Conservation (phyloP, 2,888 invertebrate genomes). For the Leptogaster cylindrica region DNA sequence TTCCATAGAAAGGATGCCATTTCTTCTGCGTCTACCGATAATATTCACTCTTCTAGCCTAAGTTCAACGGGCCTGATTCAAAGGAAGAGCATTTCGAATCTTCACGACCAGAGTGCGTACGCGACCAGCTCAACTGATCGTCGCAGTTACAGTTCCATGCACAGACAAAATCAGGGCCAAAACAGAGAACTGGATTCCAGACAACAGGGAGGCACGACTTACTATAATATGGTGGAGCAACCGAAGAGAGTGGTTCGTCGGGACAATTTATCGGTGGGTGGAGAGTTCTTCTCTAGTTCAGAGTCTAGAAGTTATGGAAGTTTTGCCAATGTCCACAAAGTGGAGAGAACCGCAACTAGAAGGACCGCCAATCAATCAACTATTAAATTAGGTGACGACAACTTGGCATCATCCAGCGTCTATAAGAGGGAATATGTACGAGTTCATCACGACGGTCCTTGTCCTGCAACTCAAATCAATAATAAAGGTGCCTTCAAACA, state of each 20-base stretch:
- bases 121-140: conserved; percentile 73
- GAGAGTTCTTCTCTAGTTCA: conserved; percentile 75
- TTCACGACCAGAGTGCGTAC: conserved; percentile 76
- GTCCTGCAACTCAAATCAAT: conserved; percentile 80
- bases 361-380: conserved; percentile 75
- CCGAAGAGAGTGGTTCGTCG: conserved; percentile 68
- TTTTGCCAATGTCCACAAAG: conserved; percentile 61
- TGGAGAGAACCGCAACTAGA: conserved; percentile 30
- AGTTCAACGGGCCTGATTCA: conserved; percentile 71
- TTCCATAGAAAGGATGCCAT: conserved; percentile 73
- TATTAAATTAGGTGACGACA: conserved; percentile 75
- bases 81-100: conserved; percentile 79
- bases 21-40: conserved; percentile 70
- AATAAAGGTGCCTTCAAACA: conserved; percentile 82
- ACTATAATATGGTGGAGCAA: conserved; percentile 65
- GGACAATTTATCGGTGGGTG: conserved; percentile 75
- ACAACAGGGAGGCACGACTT: conserved; percentile 48
- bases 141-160: conserved; percentile 79
- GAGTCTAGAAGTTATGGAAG: conserved; percentile 75
- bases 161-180: conserved; percentile 71
- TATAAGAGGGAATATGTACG: conserved; percentile 81
- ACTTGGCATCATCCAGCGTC: conserved; percentile 64
- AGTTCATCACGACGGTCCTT: conserved; percentile 73
- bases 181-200: conserved; percentile 56
- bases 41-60: conserved; percentile 69